phyloP scores from a whole-genome alignment of 2,113 vertebrate species.

The Laterallus jamaicensis region DNA sequence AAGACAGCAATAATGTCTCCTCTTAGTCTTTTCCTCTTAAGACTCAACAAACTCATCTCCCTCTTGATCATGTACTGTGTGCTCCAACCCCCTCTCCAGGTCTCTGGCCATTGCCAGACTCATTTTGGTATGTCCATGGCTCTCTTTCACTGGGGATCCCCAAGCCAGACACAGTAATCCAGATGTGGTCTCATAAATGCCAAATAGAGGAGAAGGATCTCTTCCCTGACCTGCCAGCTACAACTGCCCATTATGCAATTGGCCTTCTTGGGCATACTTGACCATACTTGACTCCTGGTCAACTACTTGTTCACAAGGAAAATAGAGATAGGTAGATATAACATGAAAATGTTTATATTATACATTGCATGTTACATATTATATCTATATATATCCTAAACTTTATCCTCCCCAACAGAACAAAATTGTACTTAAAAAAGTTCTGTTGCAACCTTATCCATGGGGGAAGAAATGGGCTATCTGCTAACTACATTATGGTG shows the following conservation, averaged over 20 bases:
- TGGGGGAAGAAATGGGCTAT: conserved; percentile 22
- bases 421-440: neutral
- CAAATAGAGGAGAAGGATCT: neutral
- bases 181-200: neutral
- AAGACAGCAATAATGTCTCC: neutral
- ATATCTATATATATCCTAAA: neutral
- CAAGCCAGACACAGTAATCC: neutral
- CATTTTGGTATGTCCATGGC: neutral
- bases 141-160: neutral
- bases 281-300: neutral
- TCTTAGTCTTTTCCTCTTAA: neutral
- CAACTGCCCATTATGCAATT: neutral
- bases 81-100: neutral
- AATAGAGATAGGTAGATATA: neutral
- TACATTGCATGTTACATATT: neutral
- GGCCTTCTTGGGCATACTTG: neutral
- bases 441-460: conserved; percentile 11
- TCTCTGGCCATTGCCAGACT: neutral
- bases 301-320: neutral
- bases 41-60: neutral
- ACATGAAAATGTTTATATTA: neutral
- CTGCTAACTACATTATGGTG: conserved; percentile 58
- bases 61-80: neutral
- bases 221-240: neutral
- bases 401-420: neutral